Base-by-base conservation (phyloP, 2,888 invertebrate species). In the Leucoma salicis region DNA sequence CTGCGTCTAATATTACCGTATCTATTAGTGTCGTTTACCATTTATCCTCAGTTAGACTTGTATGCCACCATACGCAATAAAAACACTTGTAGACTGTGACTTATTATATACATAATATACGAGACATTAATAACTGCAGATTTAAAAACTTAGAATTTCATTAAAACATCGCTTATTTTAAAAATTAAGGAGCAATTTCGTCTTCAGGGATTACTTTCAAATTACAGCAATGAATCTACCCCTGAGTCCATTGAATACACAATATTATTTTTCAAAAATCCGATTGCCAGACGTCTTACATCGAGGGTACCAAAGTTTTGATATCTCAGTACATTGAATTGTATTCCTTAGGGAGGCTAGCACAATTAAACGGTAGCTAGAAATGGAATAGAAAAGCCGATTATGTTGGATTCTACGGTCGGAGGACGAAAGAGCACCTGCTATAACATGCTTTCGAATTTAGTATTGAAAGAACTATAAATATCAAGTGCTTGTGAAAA, bases 361-460 rank as follows among this genome's bases (percentile, higher is more conserved):
- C 55, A 60, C 75, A 78, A 79, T 78, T 76, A 78, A 63, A 64
- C 35, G 52, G 43, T 40, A 50, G 45, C 57, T 67, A 66, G 61
- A 54, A 61, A 61, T 56, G 58, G 65, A 70, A 72, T 67, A 68
- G 70, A 63, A 78, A 78, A 78, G 78, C 75, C 71, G 78, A 74
- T 78, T 79, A 78, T 57, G 10, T 36, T 21, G 43, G 50, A 45
- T 51, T 57, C 58, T 43, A 49, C 49, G 42, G 35, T 40, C 21
- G 14, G 32, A 21, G 21, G 25, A 37, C 41, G 3, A 18, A 32
- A 14, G 18, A 35, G 29, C 31, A 21, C 31, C 35, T 39, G 35
- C 21, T 18, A 32, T 21, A 31, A 25, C 8, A 34, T 25, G 34
- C 29, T 41, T 13, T 31, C 39, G 49, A 49, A 53, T 57, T 53